Evolutionary conservation across 2,888 invertebrate genomes (phyloP), one percentile per base, ranked within the genome.

Genomic region (Fragum fragum): DNA sequence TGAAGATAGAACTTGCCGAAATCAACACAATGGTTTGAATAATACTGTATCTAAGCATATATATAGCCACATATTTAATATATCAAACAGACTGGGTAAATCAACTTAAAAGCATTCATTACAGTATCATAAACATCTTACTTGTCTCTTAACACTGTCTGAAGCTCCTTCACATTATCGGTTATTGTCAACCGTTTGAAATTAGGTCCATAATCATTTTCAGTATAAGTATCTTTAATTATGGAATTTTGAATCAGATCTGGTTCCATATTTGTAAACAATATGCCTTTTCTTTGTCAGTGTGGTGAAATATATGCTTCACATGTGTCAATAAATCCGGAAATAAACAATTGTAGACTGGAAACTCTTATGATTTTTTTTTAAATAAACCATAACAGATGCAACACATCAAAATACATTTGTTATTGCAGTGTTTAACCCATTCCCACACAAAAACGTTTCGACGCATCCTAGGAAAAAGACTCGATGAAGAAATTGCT

Each of bases 71-170:
- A n/a, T n/a, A n/a, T n/a, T n/a, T n/a, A n/a, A n/a, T n/a, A n/a
- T n/a, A n/a, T n/a, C n/a, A n/a, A n/a, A n/a, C n/a, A n/a, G n/a
- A n/a, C n/a, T n/a, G n/a, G n/a, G n/a, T n/a, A n/a, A n/a, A n/a
- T n/a, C n/a, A n/a, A n/a, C n/a, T n/a, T n/a, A n/a, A n/a, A n/a
- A n/a, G n/a, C n/a, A n/a, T n/a, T n/a, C n/a, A n/a, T n/a, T n/a
- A n/a, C n/a, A n/a, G n/a, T n/a, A n/a, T n/a, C n/a, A n/a, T 39
- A 39, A 39, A 14, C 6, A 39, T 39, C 93, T 90, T 88, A 95
- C 95, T 93, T 95, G 88, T 95, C 95, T 76, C 95, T 87, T 42
- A 95, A 92, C 53, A 95, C 94, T 18, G 95, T 95, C 86, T 95
- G 95, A 21, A 95, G 91, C 86, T 95, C 94, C 66, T 92, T 90